Evolutionary conservation across 2,888 invertebrate species (phyloP).

Genomic region (Scrobipalpa costella): DNA sequence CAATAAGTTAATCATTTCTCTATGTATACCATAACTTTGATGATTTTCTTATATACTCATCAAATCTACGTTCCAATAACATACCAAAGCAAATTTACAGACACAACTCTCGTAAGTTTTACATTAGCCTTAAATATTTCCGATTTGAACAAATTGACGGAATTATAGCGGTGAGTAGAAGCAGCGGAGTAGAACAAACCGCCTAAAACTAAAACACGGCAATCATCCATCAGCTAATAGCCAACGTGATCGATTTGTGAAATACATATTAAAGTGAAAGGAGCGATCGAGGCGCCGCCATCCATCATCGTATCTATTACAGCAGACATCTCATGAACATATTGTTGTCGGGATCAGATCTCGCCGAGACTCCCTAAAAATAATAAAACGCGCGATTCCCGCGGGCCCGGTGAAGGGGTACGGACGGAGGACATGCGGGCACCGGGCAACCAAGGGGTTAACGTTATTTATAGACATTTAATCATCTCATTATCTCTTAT

Average conservation of each 20-base stretch:
- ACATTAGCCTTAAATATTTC: too few relatives aligned
- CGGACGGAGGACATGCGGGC: slow-evolving; percentile 19
- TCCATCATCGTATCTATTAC: slow-evolving; percentile 40
- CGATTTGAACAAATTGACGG: too few relatives aligned
- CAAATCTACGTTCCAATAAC: too few relatives aligned
- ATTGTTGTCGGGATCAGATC: slow-evolving; percentile 38
- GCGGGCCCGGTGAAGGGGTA: slow-evolving; percentile 4
- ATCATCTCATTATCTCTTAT: slow-evolving; percentile 23
- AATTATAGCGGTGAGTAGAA: too few relatives aligned
- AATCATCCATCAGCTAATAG: slow-evolving; percentile 23
- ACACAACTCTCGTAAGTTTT: too few relatives aligned
- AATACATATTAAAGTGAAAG: slow-evolving; percentile 27
- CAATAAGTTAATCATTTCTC: too few relatives aligned
- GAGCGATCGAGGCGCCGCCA: slow-evolving; percentile 26
- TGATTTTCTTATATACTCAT: too few relatives aligned
- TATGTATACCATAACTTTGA: too few relatives aligned
- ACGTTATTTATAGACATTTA: slow-evolving; percentile 22
- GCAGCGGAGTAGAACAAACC: not conserved
- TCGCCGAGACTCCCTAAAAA: slow-evolving; percentile 24
- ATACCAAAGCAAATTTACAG: too few relatives aligned
- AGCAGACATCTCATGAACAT: slow-evolving; percentile 47
- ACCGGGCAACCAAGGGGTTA: slow-evolving; percentile 13
- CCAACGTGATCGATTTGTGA: slow-evolving; percentile 25
- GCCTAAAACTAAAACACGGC: slow-evolving; percentile 1
- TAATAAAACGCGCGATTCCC: slow-evolving; percentile 17